Percentiles rank a stretch among this genome's conserved stretches.
These are phyloP conservation scores for Agrotis ipsilon DNA, from an alignment of 2,888 invertebrate genomes.

Conservation along the genomic window DNA sequence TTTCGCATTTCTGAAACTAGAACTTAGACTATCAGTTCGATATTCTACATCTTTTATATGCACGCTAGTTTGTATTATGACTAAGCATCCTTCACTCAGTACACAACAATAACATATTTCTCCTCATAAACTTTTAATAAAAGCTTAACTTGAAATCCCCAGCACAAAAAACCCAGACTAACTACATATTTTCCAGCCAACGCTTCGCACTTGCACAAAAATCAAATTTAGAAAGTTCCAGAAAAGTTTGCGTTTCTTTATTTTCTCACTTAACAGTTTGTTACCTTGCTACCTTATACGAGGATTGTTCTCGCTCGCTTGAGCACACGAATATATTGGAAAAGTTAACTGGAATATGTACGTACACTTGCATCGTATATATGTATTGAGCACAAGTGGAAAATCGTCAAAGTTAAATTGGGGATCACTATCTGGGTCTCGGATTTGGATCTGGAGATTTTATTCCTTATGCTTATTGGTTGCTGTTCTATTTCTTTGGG, in stretches of 20 bases:
- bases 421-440: constrained; percentile 74
- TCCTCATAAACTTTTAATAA: constrained; percentile 20
- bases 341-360: constrained; percentile 71
- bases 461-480: constrained; percentile 40
- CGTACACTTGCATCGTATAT: constrained; percentile 66
- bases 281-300: constrained; percentile 62
- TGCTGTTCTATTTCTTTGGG: constrained; percentile 12
- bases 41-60: too few species aligned
- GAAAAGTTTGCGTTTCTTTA: constrained; percentile 54
- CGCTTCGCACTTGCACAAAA: constrained; percentile 54
- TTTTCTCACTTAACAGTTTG: constrained; percentile 64
- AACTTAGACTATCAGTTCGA: too few species aligned
- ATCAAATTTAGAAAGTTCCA: constrained; percentile 63
- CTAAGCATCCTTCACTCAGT: too few species aligned
- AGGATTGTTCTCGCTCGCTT: constrained; percentile 60
- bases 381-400: constrained; percentile 68
- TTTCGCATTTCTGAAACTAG: too few species aligned
- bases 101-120: not conserved
- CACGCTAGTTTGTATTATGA: too few species aligned
- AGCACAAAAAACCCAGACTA: constrained; percentile 31
- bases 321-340: constrained; percentile 76
- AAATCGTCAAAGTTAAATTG: constrained; percentile 84
- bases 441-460: constrained; percentile 72
- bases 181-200: constrained; percentile 38
- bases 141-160: constrained; percentile 28